Percentiles rank a stretch among this genome's conserved stretches.
phyloP scores from a whole-genome alignment of 2,888 invertebrate genomes.

The Sphinx pinastri region DNA sequence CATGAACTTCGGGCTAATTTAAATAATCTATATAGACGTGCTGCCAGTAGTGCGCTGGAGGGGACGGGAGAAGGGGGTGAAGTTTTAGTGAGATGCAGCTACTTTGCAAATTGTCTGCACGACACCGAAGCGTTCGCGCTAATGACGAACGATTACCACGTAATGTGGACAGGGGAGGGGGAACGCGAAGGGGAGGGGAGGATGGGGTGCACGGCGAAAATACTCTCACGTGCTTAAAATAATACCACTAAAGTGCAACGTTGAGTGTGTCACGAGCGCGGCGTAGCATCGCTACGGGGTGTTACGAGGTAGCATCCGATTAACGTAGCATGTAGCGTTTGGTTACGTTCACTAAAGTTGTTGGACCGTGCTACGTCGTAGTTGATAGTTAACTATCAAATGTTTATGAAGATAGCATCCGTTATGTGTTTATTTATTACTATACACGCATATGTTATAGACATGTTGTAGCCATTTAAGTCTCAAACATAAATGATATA shows the following conservation, averaged over 20 bases:
- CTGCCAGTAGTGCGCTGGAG: background rate
- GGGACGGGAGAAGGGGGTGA: background rate
- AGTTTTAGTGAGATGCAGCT: conserved; percentile 7
- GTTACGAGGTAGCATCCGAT: conserved; percentile 14
- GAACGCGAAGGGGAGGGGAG: background rate
- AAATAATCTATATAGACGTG: conserved; percentile 19
- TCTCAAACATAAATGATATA: too few species aligned
- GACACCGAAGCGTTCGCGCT: conserved; percentile 11
- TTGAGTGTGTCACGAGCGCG: conserved; percentile 1
- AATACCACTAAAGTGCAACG: conserved; percentile 6
- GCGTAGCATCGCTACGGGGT: conserved; percentile 3
- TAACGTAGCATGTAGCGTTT: conserved; percentile 6
- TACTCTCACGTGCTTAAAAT: conserved; percentile 13
- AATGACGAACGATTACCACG: conserved; percentile 19
- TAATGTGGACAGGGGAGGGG: background rate
- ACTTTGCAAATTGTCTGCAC: conserved; percentile 25
- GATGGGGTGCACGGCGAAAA: background rate
- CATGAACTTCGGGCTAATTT: conserved; percentile 6
- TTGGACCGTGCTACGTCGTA: background rate
- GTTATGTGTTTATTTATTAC: too few species aligned
- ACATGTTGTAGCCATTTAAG: too few species aligned
- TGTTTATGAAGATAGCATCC: background rate
- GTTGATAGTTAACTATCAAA: background rate
- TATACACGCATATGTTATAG: too few species aligned
- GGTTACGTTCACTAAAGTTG: conserved; percentile 11